Conservation (phyloP, 2,797 vertebrate genomes). For the Potorous gilbertii region DNA sequence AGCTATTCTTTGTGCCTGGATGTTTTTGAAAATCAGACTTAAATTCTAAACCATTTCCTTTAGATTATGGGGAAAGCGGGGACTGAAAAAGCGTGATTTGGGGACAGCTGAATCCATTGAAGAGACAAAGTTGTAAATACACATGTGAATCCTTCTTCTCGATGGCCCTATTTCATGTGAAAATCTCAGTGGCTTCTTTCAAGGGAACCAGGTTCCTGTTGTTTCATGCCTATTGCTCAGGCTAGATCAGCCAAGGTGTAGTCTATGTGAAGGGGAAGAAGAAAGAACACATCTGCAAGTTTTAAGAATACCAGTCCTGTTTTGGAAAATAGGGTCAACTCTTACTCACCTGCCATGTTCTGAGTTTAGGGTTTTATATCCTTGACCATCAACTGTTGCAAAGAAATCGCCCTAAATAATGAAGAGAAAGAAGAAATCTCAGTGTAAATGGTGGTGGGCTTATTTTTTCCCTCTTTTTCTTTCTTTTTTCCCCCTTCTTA, state of each 20-base stretch:
- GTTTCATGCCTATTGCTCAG: constrained; percentile 76
- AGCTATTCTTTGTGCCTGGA: constrained; percentile 74
- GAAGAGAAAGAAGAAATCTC: constrained; percentile 81
- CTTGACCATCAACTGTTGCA: constrained; percentile 81
- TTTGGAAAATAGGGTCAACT: constrained; percentile 80
- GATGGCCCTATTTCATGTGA: constrained; percentile 70
- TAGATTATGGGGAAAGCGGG: constrained; percentile 66
- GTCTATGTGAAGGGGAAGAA: constrained; percentile 80
- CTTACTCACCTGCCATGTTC: constrained; percentile 82
- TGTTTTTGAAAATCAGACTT: constrained; percentile 63
- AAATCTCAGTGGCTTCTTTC: constrained; percentile 74
- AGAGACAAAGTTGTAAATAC: constrained; percentile 68
- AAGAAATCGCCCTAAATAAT: constrained; percentile 80
- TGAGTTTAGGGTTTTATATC: constrained; percentile 81
- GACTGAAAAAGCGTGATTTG: constrained; percentile 48
- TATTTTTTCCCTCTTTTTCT: constrained; percentile 82
- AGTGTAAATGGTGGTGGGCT: constrained; percentile 82
- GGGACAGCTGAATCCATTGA: constrained; percentile 54
- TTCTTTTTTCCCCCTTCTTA: constrained; percentile 78
- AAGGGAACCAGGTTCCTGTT: constrained; percentile 72
- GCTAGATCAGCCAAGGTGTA: constrained; percentile 74
- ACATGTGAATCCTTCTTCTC: constrained; percentile 67
- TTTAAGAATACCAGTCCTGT: constrained; percentile 78
- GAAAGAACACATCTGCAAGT: constrained; percentile 78
- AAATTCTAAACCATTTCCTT: constrained; percentile 62